Evolutionary conservation across 2,113 vertebrate species (phyloP).

Genomic region (Corythaeola cristata): DNA sequence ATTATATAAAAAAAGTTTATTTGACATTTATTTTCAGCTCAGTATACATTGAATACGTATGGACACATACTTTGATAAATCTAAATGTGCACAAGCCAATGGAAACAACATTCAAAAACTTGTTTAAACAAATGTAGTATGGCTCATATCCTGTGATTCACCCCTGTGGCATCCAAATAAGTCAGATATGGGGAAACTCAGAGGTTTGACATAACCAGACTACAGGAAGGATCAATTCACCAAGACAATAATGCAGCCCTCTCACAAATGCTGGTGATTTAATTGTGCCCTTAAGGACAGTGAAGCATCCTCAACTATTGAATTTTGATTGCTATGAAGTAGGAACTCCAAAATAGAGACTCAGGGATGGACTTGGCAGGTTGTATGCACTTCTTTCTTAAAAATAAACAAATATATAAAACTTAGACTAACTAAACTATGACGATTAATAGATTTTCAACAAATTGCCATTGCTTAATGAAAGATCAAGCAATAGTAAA

Average conservation of each 20-base stretch:
- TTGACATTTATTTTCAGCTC: not conserved
- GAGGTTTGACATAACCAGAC: not conserved
- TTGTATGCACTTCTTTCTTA: not conserved
- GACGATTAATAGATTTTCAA: not conserved
- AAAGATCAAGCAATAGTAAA: not conserved
- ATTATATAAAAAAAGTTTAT: not conserved
- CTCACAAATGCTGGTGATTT: not conserved
- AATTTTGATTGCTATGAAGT: not conserved
- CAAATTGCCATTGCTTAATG: not conserved
- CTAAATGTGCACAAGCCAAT: not conserved
- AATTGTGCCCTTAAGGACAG: not conserved
- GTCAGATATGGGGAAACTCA: not conserved
- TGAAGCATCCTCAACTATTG: not conserved
- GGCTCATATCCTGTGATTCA: not conserved
- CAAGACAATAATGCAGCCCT: not conserved
- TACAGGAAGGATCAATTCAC: not conserved
- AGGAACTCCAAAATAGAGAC: not conserved
- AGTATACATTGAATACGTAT: not conserved
- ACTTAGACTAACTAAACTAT: not conserved
- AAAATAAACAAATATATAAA: not conserved
- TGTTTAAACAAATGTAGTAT: not conserved
- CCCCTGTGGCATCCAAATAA: not conserved
- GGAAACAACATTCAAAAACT: not conserved
- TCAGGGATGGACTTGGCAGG: not conserved
- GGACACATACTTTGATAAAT: not conserved